Evolutionary conservation across 2,888 invertebrate genomes (phyloP).

Genomic region (Acanthosepion lycidas): DNA sequence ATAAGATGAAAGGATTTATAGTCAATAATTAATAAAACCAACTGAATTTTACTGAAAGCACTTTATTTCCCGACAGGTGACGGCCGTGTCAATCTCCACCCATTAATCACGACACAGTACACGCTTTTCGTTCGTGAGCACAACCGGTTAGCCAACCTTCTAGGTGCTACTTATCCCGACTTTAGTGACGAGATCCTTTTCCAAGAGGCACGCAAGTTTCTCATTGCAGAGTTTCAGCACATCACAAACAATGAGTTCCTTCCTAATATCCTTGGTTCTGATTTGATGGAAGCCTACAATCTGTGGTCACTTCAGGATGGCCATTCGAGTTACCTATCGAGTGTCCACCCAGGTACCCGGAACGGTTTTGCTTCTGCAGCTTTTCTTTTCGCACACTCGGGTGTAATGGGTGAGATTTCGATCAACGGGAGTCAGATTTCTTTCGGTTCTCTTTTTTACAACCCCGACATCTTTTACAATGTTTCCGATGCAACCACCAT

Average conservation of each 20-base stretch:
- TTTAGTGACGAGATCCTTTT: constrained; percentile 55
- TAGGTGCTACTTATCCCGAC: constrained; percentile 47
- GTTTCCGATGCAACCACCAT: neutral
- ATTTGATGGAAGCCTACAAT: constrained; percentile 89
- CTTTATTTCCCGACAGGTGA: constrained; percentile 51
- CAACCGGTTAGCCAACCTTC: constrained; percentile 52
- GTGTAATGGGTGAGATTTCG: neutral
- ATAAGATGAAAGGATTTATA: no score
- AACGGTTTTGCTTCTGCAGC: constrained; percentile 69
- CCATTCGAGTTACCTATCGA: constrained; percentile 77
- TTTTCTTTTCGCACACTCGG: neutral
- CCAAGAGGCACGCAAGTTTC: constrained; percentile 55
- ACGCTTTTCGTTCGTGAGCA: constrained; percentile 56
- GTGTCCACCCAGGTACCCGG: constrained; percentile 61
- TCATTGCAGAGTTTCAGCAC: constrained; percentile 52
- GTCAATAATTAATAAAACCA: no score
- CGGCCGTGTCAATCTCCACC: constrained; percentile 54
- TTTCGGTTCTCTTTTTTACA: constrained; percentile 33
- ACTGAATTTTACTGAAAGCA: no score
- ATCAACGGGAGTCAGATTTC: neutral
- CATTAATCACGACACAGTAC: constrained; percentile 54
- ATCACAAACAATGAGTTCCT: constrained; percentile 77
- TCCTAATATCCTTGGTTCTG: constrained; percentile 90
- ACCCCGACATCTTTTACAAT: neutral
- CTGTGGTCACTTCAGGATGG: constrained; percentile 87